Percentiles rank a stretch among this genome's conserved stretches.
phyloP scores from a whole-genome alignment of 2,113 vertebrate species.

The Charadrius vociferus region DNA sequence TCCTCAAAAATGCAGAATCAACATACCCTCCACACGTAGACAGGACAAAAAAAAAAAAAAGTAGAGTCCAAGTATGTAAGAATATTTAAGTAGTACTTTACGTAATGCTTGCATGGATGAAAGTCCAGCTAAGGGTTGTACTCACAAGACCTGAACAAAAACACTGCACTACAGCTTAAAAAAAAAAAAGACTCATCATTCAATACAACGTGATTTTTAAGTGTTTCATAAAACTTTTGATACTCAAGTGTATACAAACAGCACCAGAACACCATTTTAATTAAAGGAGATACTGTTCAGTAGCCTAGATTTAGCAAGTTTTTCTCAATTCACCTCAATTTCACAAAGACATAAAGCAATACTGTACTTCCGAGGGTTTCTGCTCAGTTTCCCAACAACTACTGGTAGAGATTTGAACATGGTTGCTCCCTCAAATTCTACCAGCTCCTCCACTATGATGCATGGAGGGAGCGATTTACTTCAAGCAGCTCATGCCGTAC shows the following conservation, averaged over 20 bases:
- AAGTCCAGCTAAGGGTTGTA: background rate
- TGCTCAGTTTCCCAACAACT: background rate
- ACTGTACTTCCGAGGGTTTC: background rate
- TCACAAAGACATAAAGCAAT: background rate
- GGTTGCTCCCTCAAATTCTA: background rate
- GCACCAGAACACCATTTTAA: background rate
- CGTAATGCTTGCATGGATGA: background rate
- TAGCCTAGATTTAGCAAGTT: background rate
- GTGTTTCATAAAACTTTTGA: background rate
- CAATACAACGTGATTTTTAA: fast-evolving
- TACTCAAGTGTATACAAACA: background rate
- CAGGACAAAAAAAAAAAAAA: fast-evolving
- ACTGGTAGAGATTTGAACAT: fast-evolving
- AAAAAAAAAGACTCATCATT: background rate
- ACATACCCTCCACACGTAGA: fast-evolving
- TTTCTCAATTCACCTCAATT: background rate
- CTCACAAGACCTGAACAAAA: background rate
- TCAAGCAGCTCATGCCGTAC: fast-evolving
- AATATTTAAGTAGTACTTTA: background rate
- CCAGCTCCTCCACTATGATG: fast-evolving
- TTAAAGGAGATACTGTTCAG: background rate
- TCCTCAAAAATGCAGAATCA: background rate
- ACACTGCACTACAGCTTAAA: background rate
- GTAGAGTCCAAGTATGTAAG: fast-evolving
- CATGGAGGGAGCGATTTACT: fast-evolving